Base-by-base conservation (phyloP, 2,888 invertebrate genomes). In the Suillia variegata region DNA sequence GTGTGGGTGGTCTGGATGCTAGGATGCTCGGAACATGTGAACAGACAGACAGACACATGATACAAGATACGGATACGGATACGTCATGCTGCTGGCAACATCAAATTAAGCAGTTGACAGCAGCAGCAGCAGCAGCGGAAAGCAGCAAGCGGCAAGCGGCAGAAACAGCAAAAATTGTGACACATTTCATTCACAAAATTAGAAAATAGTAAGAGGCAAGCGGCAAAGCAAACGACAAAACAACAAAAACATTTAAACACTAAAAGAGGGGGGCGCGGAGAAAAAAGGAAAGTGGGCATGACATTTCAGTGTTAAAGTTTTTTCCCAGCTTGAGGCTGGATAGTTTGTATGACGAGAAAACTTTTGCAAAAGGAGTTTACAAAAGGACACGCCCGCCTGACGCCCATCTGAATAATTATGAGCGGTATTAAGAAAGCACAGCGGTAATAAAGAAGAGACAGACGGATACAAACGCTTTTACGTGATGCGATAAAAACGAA, bases 401-500 rank as follows among this genome's bases (percentile, higher is more conserved):
- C n/a, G n/a, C n/a, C n/a, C n/a, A n/a, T n/a, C n/a, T n/a, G n/a
- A n/a, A n/a, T n/a, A n/a, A 4, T 13, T n/a, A 13, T 5, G 38
- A 4, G 38, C 38, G n/a, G 38, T n/a, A 38, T 12, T 38, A 13
- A 38, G n/a, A n/a, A n/a, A n/a, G 31, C 31, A 26, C 24, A 42
- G 45, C 33, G 31, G 33, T 47, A 55, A 55, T 48, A 47, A 31
- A 13, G 26, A 55, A 55, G 33, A n/a, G 48, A 10, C 48, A 33
- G 24, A 47, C 20, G 20, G 47, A 47, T 17, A 48, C 33, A 55
- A 48, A 55, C 26, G 10, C 5, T 10, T 13, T 20, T 55, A 55
- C 54, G 47, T 55, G 54, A 48, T 48, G 33, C 22, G 54, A 55
- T 55, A 47, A 47, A 55, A 13, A 6, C n/a, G 48, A 48, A 54